Base-by-base conservation (phyloP, 2,888 invertebrate species). In the Leptopilina myrica region DNA sequence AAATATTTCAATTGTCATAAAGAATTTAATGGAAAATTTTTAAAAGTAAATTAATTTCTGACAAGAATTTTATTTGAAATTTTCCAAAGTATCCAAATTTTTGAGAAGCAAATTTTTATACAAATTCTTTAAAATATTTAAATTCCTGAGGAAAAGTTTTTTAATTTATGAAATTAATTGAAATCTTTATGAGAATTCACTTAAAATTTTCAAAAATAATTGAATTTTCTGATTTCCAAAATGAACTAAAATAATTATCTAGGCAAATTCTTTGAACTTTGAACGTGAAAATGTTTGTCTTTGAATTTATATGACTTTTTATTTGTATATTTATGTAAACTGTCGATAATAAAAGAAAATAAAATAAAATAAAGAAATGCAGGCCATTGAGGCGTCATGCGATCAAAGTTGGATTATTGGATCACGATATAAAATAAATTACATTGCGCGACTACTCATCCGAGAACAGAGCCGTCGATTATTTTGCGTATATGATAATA, bases 361-460 rank as follows among this genome's bases (percentile, higher is more conserved):
- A 11, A 49, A 11, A 73, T 79, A 79, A 79, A 79, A 76, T 76
- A 65, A 81, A 78, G 78, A 80, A 67, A 73, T 73, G 49, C 53
- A 73, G 40, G 79, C 81, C 80, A 79, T 78, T 79, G 78, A 82
- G 76, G 80, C 65, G 56, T 83, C 80, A 79, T 83, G 77, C 76
- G 69, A 33, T 73, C 69, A 56, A 73, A 73, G 69, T 73, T 73
- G 69, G 56, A 73, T 73, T 73, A 73, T 73, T 73, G 69, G 56
- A 73, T 73, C 69, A 73, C 7, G 53, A 73, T 53, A 73, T 53
- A 12, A 53, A 73, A 73, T 26, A 56, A 49, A 73, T 33, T 26
- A 64, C 12, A 73, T 26, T 73, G 69, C 69, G 69, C 53, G 53
- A 73, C 53, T 73, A 73, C 56, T 73, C 69, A 53, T 53, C 56